Percentiles rank a stretch among this genome's conserved stretches.
phyloP scores from a whole-genome alignment of 2,797 vertebrate genomes.

The Aphelocoma californica region DNA sequence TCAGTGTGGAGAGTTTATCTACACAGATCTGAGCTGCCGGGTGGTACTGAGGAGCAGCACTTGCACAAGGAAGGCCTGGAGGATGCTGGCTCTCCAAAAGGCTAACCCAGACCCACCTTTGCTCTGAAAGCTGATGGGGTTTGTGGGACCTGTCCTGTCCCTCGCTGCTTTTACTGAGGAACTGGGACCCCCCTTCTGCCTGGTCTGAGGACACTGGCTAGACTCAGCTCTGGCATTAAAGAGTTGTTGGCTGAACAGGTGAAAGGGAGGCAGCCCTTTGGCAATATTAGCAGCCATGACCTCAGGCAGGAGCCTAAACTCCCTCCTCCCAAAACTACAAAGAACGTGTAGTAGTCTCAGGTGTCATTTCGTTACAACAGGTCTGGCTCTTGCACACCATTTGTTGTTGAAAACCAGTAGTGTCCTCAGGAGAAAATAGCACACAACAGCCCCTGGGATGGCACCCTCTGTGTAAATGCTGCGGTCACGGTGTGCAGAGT shows the following conservation, averaged over 20 bases:
- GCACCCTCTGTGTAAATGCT: background rate
- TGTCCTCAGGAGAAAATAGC: background rate
- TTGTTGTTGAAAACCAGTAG: background rate
- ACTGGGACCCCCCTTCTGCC: background rate
- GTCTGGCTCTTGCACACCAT: background rate
- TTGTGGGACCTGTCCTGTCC: background rate
- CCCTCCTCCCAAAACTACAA: background rate
- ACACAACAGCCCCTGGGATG: background rate
- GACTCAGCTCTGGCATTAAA: background rate
- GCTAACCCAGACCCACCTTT: background rate
- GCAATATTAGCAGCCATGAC: background rate
- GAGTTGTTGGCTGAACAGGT: background rate
- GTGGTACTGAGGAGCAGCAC: background rate
- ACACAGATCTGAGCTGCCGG: background rate
- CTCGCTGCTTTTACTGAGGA: background rate
- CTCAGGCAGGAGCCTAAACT: background rate
- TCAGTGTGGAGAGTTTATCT: background rate
- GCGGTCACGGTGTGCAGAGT: fast-evolving
- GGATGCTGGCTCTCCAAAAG: background rate
- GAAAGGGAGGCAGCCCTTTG: background rate
- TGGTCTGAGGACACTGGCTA: background rate
- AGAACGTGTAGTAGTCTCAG: background rate
- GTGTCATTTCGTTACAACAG: background rate
- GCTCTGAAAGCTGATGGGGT: fast-evolving
- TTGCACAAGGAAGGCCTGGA: fast-evolving